Evolutionary conservation across 2,888 invertebrate species (phyloP), one percentile per base, ranked within the genome.

Genomic region (Metallyticus violacea): DNA sequence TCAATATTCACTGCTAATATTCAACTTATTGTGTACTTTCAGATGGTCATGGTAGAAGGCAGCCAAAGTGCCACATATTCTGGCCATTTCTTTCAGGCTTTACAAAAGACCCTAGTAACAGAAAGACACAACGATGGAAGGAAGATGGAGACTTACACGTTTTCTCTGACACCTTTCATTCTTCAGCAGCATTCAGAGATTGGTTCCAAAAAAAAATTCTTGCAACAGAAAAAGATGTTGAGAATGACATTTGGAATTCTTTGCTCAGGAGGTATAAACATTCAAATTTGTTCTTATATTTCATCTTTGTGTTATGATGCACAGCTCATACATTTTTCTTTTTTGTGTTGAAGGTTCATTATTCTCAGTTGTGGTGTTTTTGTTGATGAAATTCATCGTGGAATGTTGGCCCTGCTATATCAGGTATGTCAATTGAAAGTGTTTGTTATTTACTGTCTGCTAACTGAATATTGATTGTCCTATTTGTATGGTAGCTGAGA

Each of bases 321-420:
- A 76, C 9, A 76, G 26, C 78, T 78, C 26, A 1, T 25, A 0
- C 1, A 15, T 29, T 25, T 80, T 25, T 3, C 4, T 0, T 6
- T 79, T 26, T 22, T 91, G 89, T 82, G 80, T 89, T 90, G 77
- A 86, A 91, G 91, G 81, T 91, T 90, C 88, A 89, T 91, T 15
- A 88, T 91, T n/a, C 88, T 91, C 88, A 91, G 91, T 87, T 91
- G 91, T 87, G 91, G 91, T 3, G 89, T 91, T 27, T 91, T 91
- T 85, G 91, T 91, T 30, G 90, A 91, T 77, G 91, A 91, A 89
- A 91, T 91, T 27, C 89, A 90, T 85, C 87, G 88, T 62, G 90
- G 90, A n/a, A 89, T 91, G 90, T 86, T 91, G 86, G 91, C 91
- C 0, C 88, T 91, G 9, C 88, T 91, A 27, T 91, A 90, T 15